phyloP scores from a whole-genome alignment of 2,888 invertebrate species.

The Agrenia bidenticulata region DNA sequence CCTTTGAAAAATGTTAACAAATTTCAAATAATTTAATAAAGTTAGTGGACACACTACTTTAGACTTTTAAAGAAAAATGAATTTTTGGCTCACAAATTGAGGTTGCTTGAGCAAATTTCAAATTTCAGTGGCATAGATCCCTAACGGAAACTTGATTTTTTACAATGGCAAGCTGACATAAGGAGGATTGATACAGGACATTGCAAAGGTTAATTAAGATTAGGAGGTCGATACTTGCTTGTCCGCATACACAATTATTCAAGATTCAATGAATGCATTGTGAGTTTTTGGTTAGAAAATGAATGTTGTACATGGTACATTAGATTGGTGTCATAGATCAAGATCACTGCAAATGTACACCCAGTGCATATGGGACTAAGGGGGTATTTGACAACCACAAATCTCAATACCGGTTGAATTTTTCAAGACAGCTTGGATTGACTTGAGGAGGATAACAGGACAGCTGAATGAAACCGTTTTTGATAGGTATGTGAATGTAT shows the following conservation, averaged over 20 bases:
- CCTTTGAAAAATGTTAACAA: too few relatives aligned
- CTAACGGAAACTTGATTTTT: too few relatives aligned
- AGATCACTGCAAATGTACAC: slow-evolving; percentile 28
- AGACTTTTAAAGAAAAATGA: too few relatives aligned
- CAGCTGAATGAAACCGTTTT: slow-evolving; percentile 6
- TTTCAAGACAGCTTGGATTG: slow-evolving; percentile 13
- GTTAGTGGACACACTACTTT: too few relatives aligned
- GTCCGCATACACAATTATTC: background rate
- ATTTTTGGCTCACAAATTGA: too few relatives aligned
- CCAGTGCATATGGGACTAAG: background rate
- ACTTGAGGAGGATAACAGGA: slow-evolving; percentile 2
- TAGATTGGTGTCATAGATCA: slow-evolving; percentile 41
- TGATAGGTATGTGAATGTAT: slow-evolving; percentile 7
- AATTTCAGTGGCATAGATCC: too few relatives aligned
- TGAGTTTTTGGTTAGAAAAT: slow-evolving; percentile 10
- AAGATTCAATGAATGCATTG: background rate
- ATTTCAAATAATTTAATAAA: too few relatives aligned
- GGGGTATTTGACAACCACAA: background rate
- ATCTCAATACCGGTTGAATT: background rate
- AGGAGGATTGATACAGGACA: too few relatives aligned
- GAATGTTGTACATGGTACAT: slow-evolving; percentile 21
- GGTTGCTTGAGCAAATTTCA: too few relatives aligned
- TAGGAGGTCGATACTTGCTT: background rate
- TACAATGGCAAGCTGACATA: too few relatives aligned
- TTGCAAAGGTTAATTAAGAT: slow-evolving; percentile 4